Conservation (phyloP, 2,888 invertebrate genomes). For the Leptothorax acervorum region DNA sequence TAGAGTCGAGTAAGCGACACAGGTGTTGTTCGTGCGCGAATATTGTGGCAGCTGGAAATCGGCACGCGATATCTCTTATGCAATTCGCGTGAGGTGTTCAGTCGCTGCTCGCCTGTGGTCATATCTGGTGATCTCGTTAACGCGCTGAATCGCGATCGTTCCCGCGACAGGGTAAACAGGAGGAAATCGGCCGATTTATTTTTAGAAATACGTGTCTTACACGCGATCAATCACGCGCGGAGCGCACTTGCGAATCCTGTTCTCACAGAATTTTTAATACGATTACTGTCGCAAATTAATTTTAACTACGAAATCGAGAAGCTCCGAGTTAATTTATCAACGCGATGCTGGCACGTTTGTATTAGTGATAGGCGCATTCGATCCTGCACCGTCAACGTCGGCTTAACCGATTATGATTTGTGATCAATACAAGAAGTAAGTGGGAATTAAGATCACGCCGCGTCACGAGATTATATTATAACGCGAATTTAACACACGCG, state of each 20-base stretch:
- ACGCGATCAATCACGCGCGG: neutral
- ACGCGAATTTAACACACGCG: neutral
- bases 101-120: neutral
- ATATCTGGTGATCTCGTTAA: conserved; percentile 14
- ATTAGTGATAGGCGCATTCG: neutral
- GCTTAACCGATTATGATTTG: conserved; percentile 32
- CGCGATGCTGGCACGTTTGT: neutral
- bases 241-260: neutral
- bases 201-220: neutral
- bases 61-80: conserved; percentile 42
- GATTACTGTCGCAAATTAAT: neutral
- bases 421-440: conserved; percentile 29
- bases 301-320: neutral
- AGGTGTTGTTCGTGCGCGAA: conserved; percentile 25
- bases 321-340: neutral
- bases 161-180: neutral
- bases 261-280: neutral
- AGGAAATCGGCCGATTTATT: neutral
- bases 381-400: neutral
- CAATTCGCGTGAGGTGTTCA: conserved; percentile 36
- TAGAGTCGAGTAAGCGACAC: neutral
- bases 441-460: neutral
- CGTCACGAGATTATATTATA: neutral
- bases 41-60: conserved; percentile 46
- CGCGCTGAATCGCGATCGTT: neutral